These are phyloP conservation scores for Chionomys nivalis DNA, from an alignment of 2,113 vertebrate species.

Conservation along the genomic window DNA sequence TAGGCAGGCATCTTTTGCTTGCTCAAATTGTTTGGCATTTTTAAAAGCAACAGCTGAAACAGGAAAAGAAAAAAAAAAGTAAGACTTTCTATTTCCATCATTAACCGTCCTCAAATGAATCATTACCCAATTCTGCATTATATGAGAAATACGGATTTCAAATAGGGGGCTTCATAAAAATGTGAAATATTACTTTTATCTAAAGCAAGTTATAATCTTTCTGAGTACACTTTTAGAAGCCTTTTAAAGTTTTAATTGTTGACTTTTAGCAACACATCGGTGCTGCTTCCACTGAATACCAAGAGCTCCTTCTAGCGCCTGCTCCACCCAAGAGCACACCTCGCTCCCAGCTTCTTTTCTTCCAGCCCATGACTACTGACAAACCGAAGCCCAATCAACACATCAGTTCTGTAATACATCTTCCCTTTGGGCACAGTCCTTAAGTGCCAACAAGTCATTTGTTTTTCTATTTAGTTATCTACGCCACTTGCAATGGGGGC, in stretches of 20 bases:
- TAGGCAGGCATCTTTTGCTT: constrained; percentile 97
- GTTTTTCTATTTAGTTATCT: neutral
- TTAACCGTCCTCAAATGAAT: constrained; percentile 16
- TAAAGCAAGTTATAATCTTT: constrained; percentile 29
- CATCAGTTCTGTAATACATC: no score
- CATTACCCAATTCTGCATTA: constrained; percentile 23
- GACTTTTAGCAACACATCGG: neutral
- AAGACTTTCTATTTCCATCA: constrained; percentile 53
- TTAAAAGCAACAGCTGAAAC: constrained; percentile 97
- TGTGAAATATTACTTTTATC: constrained; percentile 27
- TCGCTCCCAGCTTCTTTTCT: neutral
- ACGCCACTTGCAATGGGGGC: neutral
- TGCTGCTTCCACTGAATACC: neutral
- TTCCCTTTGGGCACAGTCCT: no score
- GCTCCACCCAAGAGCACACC: neutral
- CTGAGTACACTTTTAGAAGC: neutral
- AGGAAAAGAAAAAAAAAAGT: constrained; percentile 64
- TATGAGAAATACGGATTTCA: constrained; percentile 39
- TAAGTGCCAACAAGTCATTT: no score
- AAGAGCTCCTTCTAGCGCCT: neutral
- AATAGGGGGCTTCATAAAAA: constrained; percentile 18
- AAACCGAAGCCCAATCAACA: neutral
- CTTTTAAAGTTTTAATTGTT: neutral
- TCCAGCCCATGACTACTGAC: neutral
- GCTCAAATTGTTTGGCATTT: constrained; percentile 98